phyloP scores from a whole-genome alignment of 2,888 invertebrate genomes.

The Zygothrica quintamaculata region DNA sequence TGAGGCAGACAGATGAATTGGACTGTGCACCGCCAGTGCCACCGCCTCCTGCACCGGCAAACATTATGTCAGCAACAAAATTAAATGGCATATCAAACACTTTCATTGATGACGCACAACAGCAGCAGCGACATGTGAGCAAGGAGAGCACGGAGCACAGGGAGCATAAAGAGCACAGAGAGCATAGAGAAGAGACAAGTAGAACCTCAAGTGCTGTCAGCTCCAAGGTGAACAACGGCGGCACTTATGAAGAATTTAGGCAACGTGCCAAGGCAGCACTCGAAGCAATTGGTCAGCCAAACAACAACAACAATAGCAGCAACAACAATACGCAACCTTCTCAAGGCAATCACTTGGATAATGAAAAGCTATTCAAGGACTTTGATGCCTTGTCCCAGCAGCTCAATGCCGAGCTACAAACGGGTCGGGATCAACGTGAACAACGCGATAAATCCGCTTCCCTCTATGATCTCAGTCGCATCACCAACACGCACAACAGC shows the following conservation, averaged over 20 bases:
- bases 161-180: conserved; percentile 33
- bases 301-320: conserved; percentile 24
- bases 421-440: conserved; percentile 69
- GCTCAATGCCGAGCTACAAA: conserved; percentile 80
- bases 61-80: conserved; percentile 84
- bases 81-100: conserved; percentile 75
- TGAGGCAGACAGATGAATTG: conserved; percentile 29
- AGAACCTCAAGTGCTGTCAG: conserved; percentile 29
- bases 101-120: conserved; percentile 61
- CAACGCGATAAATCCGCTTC: conserved; percentile 77
- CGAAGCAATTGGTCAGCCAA: conserved; percentile 57
- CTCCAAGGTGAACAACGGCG: conserved; percentile 56
- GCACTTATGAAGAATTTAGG: conserved; percentile 83
- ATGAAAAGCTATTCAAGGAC: conserved; percentile 84
- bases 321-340: conserved; percentile 37
- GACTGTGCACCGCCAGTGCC: conserved; percentile 63
- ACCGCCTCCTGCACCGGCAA: conserved; percentile 54
- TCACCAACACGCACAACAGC: conserved; percentile 24
- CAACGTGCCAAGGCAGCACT: conserved; percentile 83
- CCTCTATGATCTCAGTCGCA: conserved; percentile 76
- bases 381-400: conserved; percentile 84
- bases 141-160: conserved; percentile 30
- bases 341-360: conserved; percentile 71
- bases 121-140: conserved; percentile 38
- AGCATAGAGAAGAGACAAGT: conserved; percentile 12